These are phyloP conservation scores for Rhabdornis inornatus DNA, from an alignment of 2,113 vertebrate species.

Conservation along the genomic window DNA sequence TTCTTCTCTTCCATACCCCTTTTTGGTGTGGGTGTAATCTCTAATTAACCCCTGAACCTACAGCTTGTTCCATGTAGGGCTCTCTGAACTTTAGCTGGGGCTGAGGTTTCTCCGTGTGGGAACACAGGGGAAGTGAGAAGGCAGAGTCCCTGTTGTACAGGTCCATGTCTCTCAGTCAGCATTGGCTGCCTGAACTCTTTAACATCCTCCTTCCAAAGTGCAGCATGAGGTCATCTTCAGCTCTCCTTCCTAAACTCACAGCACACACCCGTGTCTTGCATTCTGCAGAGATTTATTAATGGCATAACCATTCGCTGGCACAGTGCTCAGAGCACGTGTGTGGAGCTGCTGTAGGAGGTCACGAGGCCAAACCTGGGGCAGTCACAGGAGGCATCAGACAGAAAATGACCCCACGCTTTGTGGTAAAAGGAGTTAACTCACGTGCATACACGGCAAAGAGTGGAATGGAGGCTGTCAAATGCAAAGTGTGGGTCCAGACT, in stretches of 20 bases:
- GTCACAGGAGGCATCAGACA: background rate
- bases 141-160: background rate
- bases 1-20: background rate
- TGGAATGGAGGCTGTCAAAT: background rate
- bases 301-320: background rate
- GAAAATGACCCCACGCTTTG: background rate
- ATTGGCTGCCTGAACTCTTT: background rate
- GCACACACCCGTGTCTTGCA: background rate
- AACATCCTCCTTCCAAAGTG: background rate
- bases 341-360: background rate
- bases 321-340: rapidly evolving
- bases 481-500: background rate
- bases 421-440: background rate
- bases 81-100: background rate
- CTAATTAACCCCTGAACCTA: background rate
- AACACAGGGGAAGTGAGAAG: background rate
- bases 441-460: background rate
- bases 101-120: background rate
- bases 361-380: background rate
- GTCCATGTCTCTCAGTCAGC: background rate
- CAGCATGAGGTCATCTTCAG: background rate
- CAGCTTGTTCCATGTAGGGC: background rate
- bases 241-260: background rate
- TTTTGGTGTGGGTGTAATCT: background rate
- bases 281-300: background rate